Evolutionary conservation across 2,888 invertebrate species (phyloP), one percentile per base, ranked within the genome.

Genomic region (Pristionchus japonicus): DNA sequence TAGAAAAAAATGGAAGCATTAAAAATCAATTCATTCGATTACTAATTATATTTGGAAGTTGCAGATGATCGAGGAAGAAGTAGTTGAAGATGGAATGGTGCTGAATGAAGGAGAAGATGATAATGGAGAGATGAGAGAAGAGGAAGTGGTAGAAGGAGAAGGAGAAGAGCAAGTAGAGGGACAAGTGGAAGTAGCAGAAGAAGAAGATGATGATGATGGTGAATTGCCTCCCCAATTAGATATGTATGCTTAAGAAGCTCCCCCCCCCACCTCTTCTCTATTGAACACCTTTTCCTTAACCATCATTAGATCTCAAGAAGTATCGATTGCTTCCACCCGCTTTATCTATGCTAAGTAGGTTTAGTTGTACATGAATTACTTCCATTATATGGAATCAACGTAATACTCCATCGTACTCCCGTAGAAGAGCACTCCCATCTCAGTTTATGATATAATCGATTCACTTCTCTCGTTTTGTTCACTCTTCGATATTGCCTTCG

Each of bases 31-130:
- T n/a, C n/a, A n/a, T n/a, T n/a, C n/a, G n/a, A n/a, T n/a, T n/a
- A n/a, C n/a, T n/a, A 61, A 61, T 61, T 9, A n/a, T 23, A 31
- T 17, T 34, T 49, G 49, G 4, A 74, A n/a, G n/a, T 74, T 74
- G 37, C 20, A 74, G 74, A 20, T 74, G 74, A 23, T 74, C 17
- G 74, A 74, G 40, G 74, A 74, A 40, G 74, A 74, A 74, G 74
- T 74, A 40, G 74, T 74, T 23, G 74, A 74, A 31, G 74, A 74
- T 40, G 74, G 27, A 40, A 40, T 74, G 2, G 74, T 74, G 40
- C 37, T 74, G 74, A 40, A 40, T 40, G 74, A 40, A 74, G 74
- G 40, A 3, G 23, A 40, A 2, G 9, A 34, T 34, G 67, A 67
- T 15, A 34, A 15, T 13, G 31, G 17, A 67, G 31, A 67, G 31